These are phyloP conservation scores for Epizoanthus rinbou DNA, from an alignment of 92 coral and sea anemone genomes.

Conservation along the genomic window DNA sequence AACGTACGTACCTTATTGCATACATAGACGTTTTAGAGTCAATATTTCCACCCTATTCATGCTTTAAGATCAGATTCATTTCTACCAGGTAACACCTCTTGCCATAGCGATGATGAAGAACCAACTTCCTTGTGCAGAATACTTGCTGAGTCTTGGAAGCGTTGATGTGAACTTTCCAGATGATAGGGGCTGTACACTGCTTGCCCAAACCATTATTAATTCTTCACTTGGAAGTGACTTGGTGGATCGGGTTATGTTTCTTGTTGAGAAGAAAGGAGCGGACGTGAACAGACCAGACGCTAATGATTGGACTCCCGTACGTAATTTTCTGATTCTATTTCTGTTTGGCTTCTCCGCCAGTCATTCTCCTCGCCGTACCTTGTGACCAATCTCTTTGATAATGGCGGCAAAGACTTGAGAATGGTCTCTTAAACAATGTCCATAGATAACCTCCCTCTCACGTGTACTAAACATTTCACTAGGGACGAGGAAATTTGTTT, in stretches of 20 bases:
- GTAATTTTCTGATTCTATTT: neutral
- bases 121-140: slow-evolving; percentile 84
- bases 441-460: too few relatives aligned
- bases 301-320: slow-evolving; percentile 83
- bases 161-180: slow-evolving; percentile 84
- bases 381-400: too few relatives aligned
- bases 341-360: too few relatives aligned
- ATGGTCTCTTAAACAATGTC: too few relatives aligned
- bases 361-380: too few relatives aligned
- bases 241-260: slow-evolving; percentile 53
- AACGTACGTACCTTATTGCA: too few relatives aligned
- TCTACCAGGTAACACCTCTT: slow-evolving; percentile 72
- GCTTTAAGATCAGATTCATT: neutral
- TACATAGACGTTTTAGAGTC: too few relatives aligned
- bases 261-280: slow-evolving; percentile 82
- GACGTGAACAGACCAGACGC: slow-evolving; percentile 73
- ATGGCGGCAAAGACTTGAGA: too few relatives aligned
- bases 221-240: slow-evolving; percentile 43
- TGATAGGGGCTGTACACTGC: slow-evolving; percentile 77
- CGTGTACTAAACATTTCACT: too few relatives aligned
- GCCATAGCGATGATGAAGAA: slow-evolving; percentile 79
- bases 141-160: slow-evolving; percentile 64
- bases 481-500: too few relatives aligned
- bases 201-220: slow-evolving; percentile 68
- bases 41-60: too few relatives aligned